These are phyloP conservation scores for Deroptyus accipitrinus DNA, from an alignment of 2,113 vertebrate species.

Conservation along the genomic window DNA sequence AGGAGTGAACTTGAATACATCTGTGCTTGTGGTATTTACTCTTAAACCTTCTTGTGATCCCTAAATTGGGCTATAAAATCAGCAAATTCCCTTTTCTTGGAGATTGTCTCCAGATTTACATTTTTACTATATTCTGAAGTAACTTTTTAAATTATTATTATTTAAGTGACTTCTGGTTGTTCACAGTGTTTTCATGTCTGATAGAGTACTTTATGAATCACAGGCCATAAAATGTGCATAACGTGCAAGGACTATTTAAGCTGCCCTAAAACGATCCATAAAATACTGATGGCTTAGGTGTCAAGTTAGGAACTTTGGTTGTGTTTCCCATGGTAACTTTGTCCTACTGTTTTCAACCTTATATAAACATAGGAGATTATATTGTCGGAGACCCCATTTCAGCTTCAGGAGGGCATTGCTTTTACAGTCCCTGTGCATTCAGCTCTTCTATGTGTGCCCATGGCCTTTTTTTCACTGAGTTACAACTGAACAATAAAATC, in stretches of 20 bases:
- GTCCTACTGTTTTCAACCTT: not conserved
- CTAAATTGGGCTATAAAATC: not conserved
- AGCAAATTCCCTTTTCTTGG: not conserved
- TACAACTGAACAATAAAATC: not conserved
- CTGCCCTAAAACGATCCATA: not conserved
- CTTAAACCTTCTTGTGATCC: not conserved
- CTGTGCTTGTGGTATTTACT: not conserved
- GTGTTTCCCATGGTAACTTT: not conserved
- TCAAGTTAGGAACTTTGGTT: not conserved
- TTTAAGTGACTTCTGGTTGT: not conserved
- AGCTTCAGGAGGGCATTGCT: not conserved
- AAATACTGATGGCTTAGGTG: not conserved
- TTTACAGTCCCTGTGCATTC: not conserved
- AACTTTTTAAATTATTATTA: not conserved
- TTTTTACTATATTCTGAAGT: not conserved
- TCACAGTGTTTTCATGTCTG: not conserved
- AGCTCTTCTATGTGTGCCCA: rapidly evolving
- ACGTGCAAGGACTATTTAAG: not conserved
- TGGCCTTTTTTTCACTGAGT: not conserved
- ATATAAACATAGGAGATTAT: not conserved
- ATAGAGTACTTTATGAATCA: not conserved
- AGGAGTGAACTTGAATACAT: not conserved
- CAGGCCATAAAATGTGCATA: not conserved
- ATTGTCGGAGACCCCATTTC: not conserved
- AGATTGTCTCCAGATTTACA: not conserved